Conservation (phyloP, 2,888 invertebrate genomes). For the Criorhina ranunculi region DNA sequence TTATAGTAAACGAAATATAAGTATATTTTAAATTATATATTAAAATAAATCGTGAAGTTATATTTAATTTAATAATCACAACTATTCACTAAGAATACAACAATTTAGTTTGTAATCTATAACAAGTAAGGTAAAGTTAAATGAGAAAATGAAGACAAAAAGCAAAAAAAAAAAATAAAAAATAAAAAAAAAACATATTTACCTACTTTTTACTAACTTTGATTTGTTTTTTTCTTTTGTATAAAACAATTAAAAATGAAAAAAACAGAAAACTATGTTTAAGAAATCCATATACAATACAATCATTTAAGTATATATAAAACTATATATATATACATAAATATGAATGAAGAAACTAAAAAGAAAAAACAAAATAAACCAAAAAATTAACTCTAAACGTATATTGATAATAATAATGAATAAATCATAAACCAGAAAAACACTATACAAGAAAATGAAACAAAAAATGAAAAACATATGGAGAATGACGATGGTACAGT, state of each 20-base stretch:
- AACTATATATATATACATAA: slow-evolving; percentile 68
- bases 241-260: slow-evolving; percentile 68
- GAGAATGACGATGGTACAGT: slow-evolving; percentile 68
- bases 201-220: slow-evolving; percentile 69
- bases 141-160: slow-evolving; percentile 74
- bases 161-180: slow-evolving; percentile 45
- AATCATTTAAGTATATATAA: slow-evolving; percentile 74
- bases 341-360: slow-evolving; percentile 56
- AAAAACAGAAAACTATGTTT: slow-evolving; percentile 68
- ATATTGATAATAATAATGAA: slow-evolving; percentile 67
- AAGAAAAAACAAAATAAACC: slow-evolving; percentile 58
- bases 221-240: slow-evolving; percentile 75
- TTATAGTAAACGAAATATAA: slow-evolving; percentile 69
- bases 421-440: slow-evolving; percentile 57
- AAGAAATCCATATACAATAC: slow-evolving; percentile 76
- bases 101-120: slow-evolving; percentile 77
- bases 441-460: slow-evolving; percentile 61
- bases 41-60: slow-evolving; percentile 73
- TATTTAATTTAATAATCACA: slow-evolving; percentile 73
- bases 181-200: slow-evolving; percentile 72
- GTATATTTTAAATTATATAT: slow-evolving; percentile 67
- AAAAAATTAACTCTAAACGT: slow-evolving; percentile 74
- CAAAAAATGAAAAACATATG: slow-evolving; percentile 52
- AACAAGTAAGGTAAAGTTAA: slow-evolving; percentile 78
- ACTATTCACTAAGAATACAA: slow-evolving; percentile 63